A percentile compares a stretch with the other conserved stretches of the same genome.
Conservation (phyloP, 1,140 invertebrate species). For the Pteromalus puparum region DNA sequence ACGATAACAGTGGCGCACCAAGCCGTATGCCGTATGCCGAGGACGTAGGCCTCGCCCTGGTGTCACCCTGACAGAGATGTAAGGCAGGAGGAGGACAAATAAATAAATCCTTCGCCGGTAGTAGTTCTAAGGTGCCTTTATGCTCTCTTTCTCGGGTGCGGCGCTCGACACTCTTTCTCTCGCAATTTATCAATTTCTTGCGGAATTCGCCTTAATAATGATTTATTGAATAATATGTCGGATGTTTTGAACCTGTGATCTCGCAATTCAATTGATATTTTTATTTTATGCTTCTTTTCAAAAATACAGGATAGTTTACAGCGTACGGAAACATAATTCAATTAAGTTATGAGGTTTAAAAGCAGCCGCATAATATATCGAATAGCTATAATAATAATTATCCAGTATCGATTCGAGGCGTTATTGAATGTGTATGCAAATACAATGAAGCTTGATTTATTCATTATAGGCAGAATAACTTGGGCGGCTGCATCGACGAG, state of each 20-base stretch:
- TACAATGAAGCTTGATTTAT: too few relatives aligned
- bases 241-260: too few relatives aligned
- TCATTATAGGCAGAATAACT: too few relatives aligned
- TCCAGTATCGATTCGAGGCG: not conserved
- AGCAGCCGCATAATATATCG: not conserved
- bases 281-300: too few relatives aligned
- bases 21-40: not conserved
- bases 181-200: slow-evolving; percentile 1
- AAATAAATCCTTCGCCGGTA: not conserved
- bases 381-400: not conserved
- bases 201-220: not conserved
- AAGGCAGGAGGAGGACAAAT: slow-evolving; percentile 7
- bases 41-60: not conserved
- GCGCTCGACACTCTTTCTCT: not conserved
- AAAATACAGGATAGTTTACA: too few relatives aligned
- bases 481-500: too few relatives aligned
- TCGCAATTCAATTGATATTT: too few relatives aligned
- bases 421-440: too few relatives aligned
- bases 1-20: not conserved
- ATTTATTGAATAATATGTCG: not conserved
- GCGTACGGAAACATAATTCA: not conserved
- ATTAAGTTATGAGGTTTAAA: not conserved
- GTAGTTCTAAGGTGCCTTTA: not conserved
- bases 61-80: slow-evolving; percentile 9
- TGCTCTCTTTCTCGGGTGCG: not conserved